These are phyloP conservation scores for Pseudomyrmex concolor DNA, from an alignment of 1,140 invertebrate species.

Conservation along the genomic window DNA sequence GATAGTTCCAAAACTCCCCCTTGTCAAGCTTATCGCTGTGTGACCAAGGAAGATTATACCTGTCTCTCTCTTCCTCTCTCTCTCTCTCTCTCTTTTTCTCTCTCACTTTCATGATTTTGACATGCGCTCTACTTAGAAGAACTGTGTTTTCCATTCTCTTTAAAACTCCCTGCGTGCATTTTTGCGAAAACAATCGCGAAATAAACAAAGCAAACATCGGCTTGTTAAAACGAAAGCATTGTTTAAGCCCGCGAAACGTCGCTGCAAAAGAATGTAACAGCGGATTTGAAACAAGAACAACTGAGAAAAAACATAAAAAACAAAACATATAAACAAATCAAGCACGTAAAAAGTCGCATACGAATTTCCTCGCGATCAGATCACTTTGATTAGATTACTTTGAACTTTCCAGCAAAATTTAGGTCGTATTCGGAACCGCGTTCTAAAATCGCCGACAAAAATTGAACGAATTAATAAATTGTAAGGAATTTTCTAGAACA, in stretches of 20 bases:
- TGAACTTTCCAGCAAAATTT: no score
- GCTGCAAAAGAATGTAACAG: not conserved
- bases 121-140: constrained; percentile 43
- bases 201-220: constrained; percentile 30
- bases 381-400: no score
- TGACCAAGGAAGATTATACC: constrained; percentile 55
- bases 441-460: no score
- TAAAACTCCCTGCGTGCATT: not conserved
- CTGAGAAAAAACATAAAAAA: no score
- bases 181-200: constrained; percentile 29
- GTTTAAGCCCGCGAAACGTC: not conserved
- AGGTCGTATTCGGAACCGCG: no score
- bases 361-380: no score
- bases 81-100: no score
- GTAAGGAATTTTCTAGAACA: no score
- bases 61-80: not conserved
- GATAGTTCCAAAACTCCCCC: constrained; percentile 54
- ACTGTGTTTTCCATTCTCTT: constrained; percentile 43
- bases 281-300: not conserved
- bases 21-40: constrained; percentile 55
- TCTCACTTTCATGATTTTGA: constrained; percentile 39
- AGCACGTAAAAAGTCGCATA: no score
- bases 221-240: not conserved
- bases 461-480: no score
- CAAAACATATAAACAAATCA: no score